Percentiles rank a stretch among this genome's conserved stretches.
phyloP scores from a whole-genome alignment of 2,113 vertebrate species.

The Syngnathus floridae region DNA sequence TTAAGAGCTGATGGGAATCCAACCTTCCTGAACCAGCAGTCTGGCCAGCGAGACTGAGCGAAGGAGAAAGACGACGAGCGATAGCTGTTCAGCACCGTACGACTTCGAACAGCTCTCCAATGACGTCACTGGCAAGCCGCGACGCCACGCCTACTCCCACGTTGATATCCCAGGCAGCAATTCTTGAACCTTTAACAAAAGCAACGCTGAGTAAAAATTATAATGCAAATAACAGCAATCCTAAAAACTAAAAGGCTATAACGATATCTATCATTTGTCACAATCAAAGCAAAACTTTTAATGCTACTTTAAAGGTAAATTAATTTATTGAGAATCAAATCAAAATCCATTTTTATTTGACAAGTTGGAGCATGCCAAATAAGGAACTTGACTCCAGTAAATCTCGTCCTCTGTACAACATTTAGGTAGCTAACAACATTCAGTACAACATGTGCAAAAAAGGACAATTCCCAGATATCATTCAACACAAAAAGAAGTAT shows the following conservation, averaged over 20 bases:
- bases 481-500: too few species aligned
- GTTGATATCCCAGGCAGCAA: constrained; percentile 21
- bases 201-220: neutral
- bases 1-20: constrained; percentile 18
- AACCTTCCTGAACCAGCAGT: constrained; percentile 28
- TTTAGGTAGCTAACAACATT: too few species aligned
- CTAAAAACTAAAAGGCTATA: neutral
- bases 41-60: constrained; percentile 24
- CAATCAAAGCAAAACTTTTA: too few species aligned
- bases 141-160: constrained; percentile 58
- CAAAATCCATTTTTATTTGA: too few species aligned
- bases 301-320: too few species aligned
- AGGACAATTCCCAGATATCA: too few species aligned
- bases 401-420: too few species aligned
- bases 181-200: neutral
- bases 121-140: constrained; percentile 63
- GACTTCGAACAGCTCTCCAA: constrained; percentile 68
- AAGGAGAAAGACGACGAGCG: constrained; percentile 22
- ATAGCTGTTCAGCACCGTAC: constrained; percentile 68
- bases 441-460: too few species aligned
- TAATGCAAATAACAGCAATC: neutral
- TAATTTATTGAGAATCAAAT: too few species aligned
- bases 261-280: too few species aligned
- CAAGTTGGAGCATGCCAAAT: too few species aligned
- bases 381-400: too few species aligned